A percentile compares a stretch with the other conserved stretches of the same genome.
Conservation (phyloP, 1,140 invertebrate species). For the Brachionus koreanus region DNA sequence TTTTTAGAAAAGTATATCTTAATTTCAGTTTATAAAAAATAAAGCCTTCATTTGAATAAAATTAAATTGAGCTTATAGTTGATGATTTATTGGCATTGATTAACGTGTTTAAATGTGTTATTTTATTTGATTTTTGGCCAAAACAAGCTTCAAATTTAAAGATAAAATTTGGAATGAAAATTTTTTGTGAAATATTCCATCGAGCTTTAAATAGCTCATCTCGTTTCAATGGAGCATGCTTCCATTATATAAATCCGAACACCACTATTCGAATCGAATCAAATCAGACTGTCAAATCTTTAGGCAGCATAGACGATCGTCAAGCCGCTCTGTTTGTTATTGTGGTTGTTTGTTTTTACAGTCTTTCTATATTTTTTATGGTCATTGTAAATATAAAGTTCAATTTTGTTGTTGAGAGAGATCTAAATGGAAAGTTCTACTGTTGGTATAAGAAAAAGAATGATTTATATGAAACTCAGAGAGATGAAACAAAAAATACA, state of each 20-base stretch:
- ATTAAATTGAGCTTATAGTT: neutral
- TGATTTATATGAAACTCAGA: conserved; percentile 34
- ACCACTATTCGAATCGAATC: neutral
- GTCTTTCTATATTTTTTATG: conserved; percentile 37
- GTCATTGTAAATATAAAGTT: neutral
- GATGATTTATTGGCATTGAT: neutral
- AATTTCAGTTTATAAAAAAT: neutral
- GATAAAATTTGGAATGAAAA: conserved; percentile 20
- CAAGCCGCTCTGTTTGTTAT: conserved; percentile 4
- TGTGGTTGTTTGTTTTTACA: conserved; percentile 38
- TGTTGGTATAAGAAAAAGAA: neutral
- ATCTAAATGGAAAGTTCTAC: neutral
- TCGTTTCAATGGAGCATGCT: neutral
- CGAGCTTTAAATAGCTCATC: neutral
- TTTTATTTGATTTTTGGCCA: neutral
- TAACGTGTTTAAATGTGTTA: neutral
- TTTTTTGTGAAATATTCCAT: conserved; percentile 27
- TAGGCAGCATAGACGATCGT: neutral
- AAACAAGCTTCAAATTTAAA: neutral
- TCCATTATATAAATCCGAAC: neutral
- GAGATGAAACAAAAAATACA: conserved; percentile 42
- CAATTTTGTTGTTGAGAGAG: neutral
- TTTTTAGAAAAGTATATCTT: neutral
- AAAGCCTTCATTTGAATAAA: neutral
- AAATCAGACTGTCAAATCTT: neutral